These are phyloP conservation scores for Muscina levida DNA, from an alignment of 2,888 invertebrate species.

Conservation along the genomic window DNA sequence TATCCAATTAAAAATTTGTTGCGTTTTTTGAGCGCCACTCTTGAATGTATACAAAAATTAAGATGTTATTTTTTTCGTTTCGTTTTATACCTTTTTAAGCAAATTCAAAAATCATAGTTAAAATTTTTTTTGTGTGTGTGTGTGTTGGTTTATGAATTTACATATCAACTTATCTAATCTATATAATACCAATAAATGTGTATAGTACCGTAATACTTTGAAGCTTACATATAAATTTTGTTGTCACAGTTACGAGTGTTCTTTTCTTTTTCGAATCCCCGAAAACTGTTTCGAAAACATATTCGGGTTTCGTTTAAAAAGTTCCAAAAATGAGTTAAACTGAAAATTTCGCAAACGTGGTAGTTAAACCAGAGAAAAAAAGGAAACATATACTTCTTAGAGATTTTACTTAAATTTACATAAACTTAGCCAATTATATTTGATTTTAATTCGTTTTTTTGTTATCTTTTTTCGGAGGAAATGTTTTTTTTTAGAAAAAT, in stretches of 20 bases:
- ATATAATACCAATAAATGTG: constrained; percentile 42
- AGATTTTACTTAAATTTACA: constrained; percentile 47
- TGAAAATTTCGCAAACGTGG: constrained; percentile 51
- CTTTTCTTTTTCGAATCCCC: constrained; percentile 33
- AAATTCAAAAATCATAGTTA: no score
- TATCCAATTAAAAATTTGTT: constrained; percentile 61
- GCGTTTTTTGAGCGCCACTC: constrained; percentile 72
- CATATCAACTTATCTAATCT: constrained; percentile 61
- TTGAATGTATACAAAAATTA: constrained; percentile 57
- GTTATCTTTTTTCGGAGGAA: constrained; percentile 24
- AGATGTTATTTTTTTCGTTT: background rate
- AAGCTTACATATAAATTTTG: constrained; percentile 35
- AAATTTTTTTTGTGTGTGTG: constrained; percentile 52
- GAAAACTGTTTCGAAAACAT: constrained; percentile 22
- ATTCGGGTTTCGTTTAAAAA: constrained; percentile 7
- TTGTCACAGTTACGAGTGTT: constrained; percentile 49
- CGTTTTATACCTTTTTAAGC: no score
- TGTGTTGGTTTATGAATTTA: background rate
- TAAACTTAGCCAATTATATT: constrained; percentile 59
- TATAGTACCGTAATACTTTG: constrained; percentile 5
- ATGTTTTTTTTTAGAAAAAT: constrained; percentile 57
- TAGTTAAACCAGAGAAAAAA: constrained; percentile 8
- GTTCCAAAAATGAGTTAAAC: constrained; percentile 34
- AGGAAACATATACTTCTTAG: background rate
- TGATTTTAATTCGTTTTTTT: background rate